phyloP scores from a whole-genome alignment of 2,797 vertebrate species.

The Pseudochromis fuscus region DNA sequence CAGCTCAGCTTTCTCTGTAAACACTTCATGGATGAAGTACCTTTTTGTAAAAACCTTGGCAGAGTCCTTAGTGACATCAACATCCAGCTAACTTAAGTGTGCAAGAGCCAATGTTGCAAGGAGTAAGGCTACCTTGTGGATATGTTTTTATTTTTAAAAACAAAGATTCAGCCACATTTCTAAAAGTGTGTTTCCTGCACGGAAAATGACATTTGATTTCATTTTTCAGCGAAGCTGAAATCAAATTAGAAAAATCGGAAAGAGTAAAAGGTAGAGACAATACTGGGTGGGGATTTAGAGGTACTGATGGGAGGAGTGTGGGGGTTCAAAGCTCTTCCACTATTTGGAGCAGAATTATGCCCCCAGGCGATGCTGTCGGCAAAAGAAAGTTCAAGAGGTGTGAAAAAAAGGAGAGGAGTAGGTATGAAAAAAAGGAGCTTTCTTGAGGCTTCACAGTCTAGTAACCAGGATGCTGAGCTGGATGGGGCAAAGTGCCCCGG shows the following conservation, averaged over 20 bases:
- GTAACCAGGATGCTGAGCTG: conserved; percentile 71
- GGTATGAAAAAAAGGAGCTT: conserved; percentile 57
- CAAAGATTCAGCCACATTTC: not conserved
- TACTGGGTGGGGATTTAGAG: conserved; percentile 27
- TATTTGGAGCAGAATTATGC: conserved; percentile 72
- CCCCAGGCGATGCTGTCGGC: conserved; percentile 76
- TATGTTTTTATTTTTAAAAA: not conserved
- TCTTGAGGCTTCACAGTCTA: conserved; percentile 65
- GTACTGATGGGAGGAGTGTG: conserved; percentile 49
- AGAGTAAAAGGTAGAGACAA: conserved; percentile 29
- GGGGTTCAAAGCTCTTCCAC: conserved; percentile 70
- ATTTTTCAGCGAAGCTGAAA: conserved; percentile 51
- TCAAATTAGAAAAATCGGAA: conserved; percentile 57
- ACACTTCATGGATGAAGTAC: conserved; percentile 28
- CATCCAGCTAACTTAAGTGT: conserved; percentile 26
- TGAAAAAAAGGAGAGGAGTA: conserved; percentile 56
- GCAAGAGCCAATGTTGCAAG: conserved; percentile 13
- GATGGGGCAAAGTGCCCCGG: conserved; percentile 67
- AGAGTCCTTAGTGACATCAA: conserved; percentile 52
- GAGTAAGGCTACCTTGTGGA: not conserved
- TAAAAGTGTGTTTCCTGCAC: not conserved
- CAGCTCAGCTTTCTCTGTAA: conserved; percentile 20
- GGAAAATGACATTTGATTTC: conserved; percentile 30
- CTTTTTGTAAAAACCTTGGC: conserved; percentile 17
- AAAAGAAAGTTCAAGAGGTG: conserved; percentile 81